Evolutionary conservation across 2,888 invertebrate species (phyloP), one percentile per base, ranked within the genome.

Genomic region (Drosophila birchii): DNA sequence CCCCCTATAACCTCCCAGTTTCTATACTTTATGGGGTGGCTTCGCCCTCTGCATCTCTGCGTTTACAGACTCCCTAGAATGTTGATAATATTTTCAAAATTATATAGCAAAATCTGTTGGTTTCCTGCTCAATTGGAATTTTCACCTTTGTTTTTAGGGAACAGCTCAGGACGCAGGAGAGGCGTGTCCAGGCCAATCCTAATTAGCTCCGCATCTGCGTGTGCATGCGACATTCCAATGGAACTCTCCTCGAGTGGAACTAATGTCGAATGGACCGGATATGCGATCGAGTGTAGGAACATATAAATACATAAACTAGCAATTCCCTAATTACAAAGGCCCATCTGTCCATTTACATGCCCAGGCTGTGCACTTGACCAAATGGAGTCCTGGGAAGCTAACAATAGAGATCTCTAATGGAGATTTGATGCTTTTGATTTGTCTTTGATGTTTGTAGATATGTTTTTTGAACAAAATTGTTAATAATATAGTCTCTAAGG

Each of bases 231-330:
- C 69, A 76, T 75, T 75, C 59, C 54, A n/a, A 26, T 57, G 62
- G 44, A 76, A 66, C 64, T 72, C 64, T 51, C 55, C 39, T 89
- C 86, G 73, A 66, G 54, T 89, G 83, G 88, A 89, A 84, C 88
- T 84, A 84, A 84, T 84, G 86, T 56, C 26, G 62, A 45, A 63
- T 86, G 60, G 61, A 70, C 43, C 54, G 71, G 53, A 63, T 56
- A 23, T 54, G 29, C 78, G 73, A 69, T 66, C 69, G 69, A 51
- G 57, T 70, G 34, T 51, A 44, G 54, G 36, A 39, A 49, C 16
- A 9, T 8, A 20, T 23, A 12, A 34, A 3, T n/a, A 34, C 0
- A 26, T 16, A 16, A 34, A 56, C 58, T 61, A 73, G 66, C 60
- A 44, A 47, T 44, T 53, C 3, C 20, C 34, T 58, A 58, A 60